These are phyloP conservation scores for Entomobrya multifasciata DNA, from an alignment of 2,888 invertebrate genomes.

Conservation along the genomic window DNA sequence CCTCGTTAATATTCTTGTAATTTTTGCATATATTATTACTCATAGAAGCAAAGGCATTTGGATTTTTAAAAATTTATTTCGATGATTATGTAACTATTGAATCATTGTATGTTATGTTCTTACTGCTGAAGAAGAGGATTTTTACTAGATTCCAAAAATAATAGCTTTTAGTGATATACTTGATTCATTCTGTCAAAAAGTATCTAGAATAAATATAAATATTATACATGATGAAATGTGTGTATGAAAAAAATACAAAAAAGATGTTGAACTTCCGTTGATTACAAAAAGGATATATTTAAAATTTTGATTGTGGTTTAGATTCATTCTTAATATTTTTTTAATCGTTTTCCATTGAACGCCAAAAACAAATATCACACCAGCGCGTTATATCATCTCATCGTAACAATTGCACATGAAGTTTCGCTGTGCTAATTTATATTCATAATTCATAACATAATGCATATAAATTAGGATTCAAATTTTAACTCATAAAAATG, in stretches of 20 bases:
- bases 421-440: too few species aligned
- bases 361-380: too few species aligned
- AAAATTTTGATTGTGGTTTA: background rate
- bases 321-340: too few species aligned
- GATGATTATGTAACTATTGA: slow-evolving; percentile 11
- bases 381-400: too few species aligned
- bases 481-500: too few species aligned
- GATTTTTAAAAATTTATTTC: slow-evolving; percentile 1
- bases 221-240: slow-evolving; percentile 43
- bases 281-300: background rate
- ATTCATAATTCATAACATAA: too few species aligned
- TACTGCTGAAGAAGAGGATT: slow-evolving; percentile 2
- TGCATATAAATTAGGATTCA: too few species aligned
- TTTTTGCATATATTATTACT: background rate
- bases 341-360: too few species aligned
- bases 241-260: slow-evolving; percentile 34
- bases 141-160: slow-evolving; percentile 33
- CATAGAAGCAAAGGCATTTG: background rate
- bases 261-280: slow-evolving; percentile 45
- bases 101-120: background rate
- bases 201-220: slow-evolving; percentile 8
- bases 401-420: too few species aligned
- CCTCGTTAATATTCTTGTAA: background rate
- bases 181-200: slow-evolving; percentile 28
- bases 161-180: slow-evolving; percentile 22